Conservation (phyloP, 1,140 invertebrate genomes). For the Maniola jurtina region DNA sequence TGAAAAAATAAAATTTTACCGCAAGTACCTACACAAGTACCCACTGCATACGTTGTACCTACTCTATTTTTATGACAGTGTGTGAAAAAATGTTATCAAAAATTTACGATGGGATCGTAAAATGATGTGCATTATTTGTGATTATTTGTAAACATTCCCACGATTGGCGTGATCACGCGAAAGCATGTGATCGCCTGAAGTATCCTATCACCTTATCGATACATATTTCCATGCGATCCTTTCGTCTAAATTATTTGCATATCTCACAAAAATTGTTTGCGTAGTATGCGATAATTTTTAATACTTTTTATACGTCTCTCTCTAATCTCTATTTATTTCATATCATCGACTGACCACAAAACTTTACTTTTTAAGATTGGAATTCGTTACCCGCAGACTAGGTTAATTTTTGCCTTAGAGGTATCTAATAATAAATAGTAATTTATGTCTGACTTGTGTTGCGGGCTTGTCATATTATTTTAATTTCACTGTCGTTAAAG, state of each 20-base stretch:
- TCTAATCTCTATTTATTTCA: not conserved
- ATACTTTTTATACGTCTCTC: slow-evolving; percentile 7
- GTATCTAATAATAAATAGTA: too few relatives aligned
- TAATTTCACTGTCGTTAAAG: not conserved
- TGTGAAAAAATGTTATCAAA: slow-evolving; percentile 44
- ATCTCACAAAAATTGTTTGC: slow-evolving; percentile 40
- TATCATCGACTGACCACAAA: too few relatives aligned
- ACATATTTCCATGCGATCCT: slow-evolving; percentile 55
- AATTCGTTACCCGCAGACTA: too few relatives aligned
- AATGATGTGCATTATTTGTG: slow-evolving; percentile 48
- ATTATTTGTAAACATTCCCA: slow-evolving; percentile 48
- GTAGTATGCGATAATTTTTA: slow-evolving; percentile 21
- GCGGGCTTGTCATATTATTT: not conserved
- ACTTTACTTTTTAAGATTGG: too few relatives aligned
- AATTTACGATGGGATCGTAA: slow-evolving; percentile 43
- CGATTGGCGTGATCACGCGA: slow-evolving; percentile 53
- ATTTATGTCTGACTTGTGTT: too few relatives aligned
- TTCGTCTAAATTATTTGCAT: slow-evolving; percentile 55
- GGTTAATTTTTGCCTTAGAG: too few relatives aligned
- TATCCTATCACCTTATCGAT: slow-evolving; percentile 55
- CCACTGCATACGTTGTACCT: not conserved
- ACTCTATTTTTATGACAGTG: slow-evolving; percentile 7
- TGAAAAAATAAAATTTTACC: not conserved
- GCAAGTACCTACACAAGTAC: not conserved
- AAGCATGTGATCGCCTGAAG: slow-evolving; percentile 60